Evolutionary conservation across 2,797 vertebrate genomes (phyloP), one percentile per base, ranked within the genome.

Genomic region (Phataginus tricuspis): DNA sequence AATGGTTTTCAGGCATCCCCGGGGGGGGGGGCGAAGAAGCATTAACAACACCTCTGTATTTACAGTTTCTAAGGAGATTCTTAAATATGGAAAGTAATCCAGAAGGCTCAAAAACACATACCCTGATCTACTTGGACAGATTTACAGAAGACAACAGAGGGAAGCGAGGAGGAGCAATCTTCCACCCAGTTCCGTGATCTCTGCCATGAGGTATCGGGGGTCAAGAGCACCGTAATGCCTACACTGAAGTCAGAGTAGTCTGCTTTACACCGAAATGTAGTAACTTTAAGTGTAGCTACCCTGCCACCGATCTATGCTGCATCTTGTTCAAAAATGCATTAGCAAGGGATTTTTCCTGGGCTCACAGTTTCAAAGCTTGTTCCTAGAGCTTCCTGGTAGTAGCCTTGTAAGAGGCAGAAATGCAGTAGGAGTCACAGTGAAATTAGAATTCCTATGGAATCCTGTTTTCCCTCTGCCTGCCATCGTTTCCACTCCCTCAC

Each of bases 341-440:
- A 96, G 92, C 59, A 86, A 92, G 86, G 64, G 90, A 91, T 92
- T 96, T 96, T 75, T 64, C 39, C 80, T 59, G 37, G 34, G 29
- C 55, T 96, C 87, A 86, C 59, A 86, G 83, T 94, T 95, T 97
- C 77, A 97, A 95, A 97, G 96, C 80, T 94, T 92, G 96, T 86
- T 37, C 37, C 45, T 87, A 78, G 53, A 96, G 66, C 39, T 96
- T 86, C 71, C 89, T 29, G 66, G 59, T 59, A 63, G 75, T 61
- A 66, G 87, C 61, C 45, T 87, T 42, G 1, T 83, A 88, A 86
- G 69, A 71, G 31, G 61, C 42, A 69, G 90, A 91, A 42, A 37
- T 6, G 34, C 0, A 8, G 63, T 51, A 82, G n/a, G 61, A 79
- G 21, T 49, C 82, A 64, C 2, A 27, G 51, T 18, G 45, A 49